A percentile compares a stretch with the other conserved stretches of the same genome.
These are phyloP conservation scores for Caenorhabditis sp. DNA, from an alignment of 2,888 invertebrate genomes.

Conservation along the genomic window DNA sequence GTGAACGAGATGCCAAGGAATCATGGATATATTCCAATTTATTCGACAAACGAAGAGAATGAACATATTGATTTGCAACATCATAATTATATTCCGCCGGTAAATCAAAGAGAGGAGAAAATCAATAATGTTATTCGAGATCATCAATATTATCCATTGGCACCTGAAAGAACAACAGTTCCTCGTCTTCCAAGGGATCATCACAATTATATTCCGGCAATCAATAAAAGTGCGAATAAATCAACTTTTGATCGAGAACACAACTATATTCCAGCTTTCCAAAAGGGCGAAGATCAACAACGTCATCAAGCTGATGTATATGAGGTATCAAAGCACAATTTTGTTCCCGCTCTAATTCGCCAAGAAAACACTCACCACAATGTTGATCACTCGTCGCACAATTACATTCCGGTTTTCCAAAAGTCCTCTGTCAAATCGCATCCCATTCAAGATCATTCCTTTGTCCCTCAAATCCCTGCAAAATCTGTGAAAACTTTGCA, in stretches of 20 bases:
- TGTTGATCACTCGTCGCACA: constrained; percentile 22
- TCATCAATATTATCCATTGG: constrained; percentile 25
- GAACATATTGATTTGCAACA: constrained; percentile 17
- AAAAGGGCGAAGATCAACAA: constrained; percentile 9
- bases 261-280: constrained; percentile 21
- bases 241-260: constrained; percentile 12
- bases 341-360: constrained; percentile 23
- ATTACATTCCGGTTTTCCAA: constrained; percentile 15
- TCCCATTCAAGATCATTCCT: constrained; percentile 28
- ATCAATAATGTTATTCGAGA: constrained; percentile 11
- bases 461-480: constrained; percentile 26
- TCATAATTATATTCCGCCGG: constrained; percentile 32
- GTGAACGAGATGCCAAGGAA: constrained; percentile 16
- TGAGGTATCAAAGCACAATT: constrained; percentile 19
- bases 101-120: neutral
- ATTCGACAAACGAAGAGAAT: constrained; percentile 8
- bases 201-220: constrained; percentile 27
- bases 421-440: constrained; percentile 12
- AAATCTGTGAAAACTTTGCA: constrained; percentile 13
- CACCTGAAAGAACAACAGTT: constrained; percentile 18
- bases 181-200: constrained; percentile 31
- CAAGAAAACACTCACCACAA: constrained; percentile 15
- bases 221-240: constrained; percentile 10
- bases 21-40: constrained; percentile 35
- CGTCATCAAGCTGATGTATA: constrained; percentile 1